Evolutionary conservation across 2,113 vertebrate genomes (phyloP).

Genomic region (Seriola quinqueradiata): DNA sequence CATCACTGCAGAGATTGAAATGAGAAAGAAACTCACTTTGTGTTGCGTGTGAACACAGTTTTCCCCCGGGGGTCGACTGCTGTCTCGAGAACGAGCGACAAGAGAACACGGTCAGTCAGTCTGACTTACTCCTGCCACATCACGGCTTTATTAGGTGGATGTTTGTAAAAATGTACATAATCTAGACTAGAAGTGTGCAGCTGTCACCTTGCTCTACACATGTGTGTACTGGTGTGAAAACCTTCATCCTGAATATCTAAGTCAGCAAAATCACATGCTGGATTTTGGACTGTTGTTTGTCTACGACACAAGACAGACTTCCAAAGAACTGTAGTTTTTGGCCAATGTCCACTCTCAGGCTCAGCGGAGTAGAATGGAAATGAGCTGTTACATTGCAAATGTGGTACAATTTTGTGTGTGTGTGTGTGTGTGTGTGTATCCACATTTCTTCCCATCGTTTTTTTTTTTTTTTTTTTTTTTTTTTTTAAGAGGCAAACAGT

Average conservation of each 20-base stretch:
- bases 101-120: not conserved
- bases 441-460: conserved; percentile 15
- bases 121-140: not conserved
- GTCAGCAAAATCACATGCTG: not conserved
- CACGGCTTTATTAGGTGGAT: not conserved
- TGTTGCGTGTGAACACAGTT: not conserved
- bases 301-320: not conserved
- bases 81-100: not conserved
- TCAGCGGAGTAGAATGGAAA: conserved; percentile 18
- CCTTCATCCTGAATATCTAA: not conserved
- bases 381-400: conserved; percentile 31
- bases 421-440: not conserved
- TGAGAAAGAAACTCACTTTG: not conserved
- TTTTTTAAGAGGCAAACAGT: conserved; percentile 6
- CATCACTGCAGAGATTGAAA: not conserved
- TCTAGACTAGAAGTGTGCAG: not conserved
- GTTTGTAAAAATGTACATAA: not conserved
- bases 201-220: too few species aligned
- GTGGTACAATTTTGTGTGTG: not conserved
- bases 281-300: conserved; percentile 1
- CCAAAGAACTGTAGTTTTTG: not conserved
- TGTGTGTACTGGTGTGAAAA: too few species aligned
- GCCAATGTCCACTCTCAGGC: not conserved
- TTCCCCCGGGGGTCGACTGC: not conserved
- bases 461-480: not conserved